Evolutionary conservation across 2,888 invertebrate genomes (phyloP).

Genomic region (Muschampia plurimacula): DNA sequence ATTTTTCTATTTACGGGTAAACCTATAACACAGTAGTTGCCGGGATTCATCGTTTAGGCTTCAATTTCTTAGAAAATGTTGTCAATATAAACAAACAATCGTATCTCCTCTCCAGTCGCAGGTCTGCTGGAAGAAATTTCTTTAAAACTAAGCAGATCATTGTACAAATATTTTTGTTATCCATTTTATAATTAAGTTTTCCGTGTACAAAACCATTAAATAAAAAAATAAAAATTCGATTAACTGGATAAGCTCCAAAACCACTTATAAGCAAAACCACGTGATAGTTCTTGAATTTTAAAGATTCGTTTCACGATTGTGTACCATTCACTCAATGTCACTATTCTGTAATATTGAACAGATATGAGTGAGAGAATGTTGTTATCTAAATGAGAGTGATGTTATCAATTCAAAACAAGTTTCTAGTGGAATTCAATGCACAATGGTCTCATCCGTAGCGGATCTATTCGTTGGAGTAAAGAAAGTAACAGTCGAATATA

Average conservation of each 20-base stretch:
- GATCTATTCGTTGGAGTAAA: constrained; percentile 12
- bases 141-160: no score
- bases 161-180: no score
- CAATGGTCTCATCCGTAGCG: constrained; percentile 26
- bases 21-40: not conserved
- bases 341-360: constrained; percentile 11
- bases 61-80: not conserved
- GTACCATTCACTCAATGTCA: constrained; percentile 25
- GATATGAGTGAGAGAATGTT: constrained; percentile 27
- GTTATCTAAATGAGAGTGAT: constrained; percentile 23
- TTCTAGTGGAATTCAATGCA: constrained; percentile 29
- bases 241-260: not conserved
- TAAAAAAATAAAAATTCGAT: not conserved
- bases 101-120: not conserved
- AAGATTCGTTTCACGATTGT: constrained; percentile 14
- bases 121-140: no score
- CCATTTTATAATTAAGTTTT: no score
- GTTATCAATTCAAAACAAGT: constrained; percentile 28
- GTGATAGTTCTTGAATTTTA: constrained; percentile 9
- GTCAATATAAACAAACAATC: not conserved
- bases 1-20: constrained; percentile 6
- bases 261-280: not conserved
- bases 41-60: not conserved
- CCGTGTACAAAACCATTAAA: no score
- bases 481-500: constrained; percentile 26